Conservation (phyloP, 2,113 vertebrate species). For the Rostratula benghalensis region DNA sequence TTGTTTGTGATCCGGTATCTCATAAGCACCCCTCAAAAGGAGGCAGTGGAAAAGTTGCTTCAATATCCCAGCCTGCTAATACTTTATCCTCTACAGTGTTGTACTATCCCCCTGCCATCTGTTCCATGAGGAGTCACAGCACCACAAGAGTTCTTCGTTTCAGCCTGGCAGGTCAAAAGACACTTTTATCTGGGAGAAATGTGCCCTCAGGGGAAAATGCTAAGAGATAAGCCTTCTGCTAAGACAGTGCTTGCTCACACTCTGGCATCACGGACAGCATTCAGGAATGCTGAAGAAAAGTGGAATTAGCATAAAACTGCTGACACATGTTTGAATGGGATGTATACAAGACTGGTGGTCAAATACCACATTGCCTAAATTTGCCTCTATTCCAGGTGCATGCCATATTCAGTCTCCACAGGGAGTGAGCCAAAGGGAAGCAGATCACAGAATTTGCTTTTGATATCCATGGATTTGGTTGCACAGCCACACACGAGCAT, state of each 20-base stretch:
- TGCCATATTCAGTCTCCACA: neutral
- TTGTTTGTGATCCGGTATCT: neutral
- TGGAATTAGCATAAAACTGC: neutral
- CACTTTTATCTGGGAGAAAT: constrained; percentile 13
- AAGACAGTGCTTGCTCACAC: neutral
- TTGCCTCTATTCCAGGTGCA: neutral
- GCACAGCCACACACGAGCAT: neutral
- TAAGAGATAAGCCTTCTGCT: constrained; percentile 21
- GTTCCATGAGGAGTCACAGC: neutral
- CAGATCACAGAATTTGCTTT: neutral
- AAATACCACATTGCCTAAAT: neutral
- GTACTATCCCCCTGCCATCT: constrained; percentile 16
- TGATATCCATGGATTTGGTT: neutral
- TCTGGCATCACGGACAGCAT: neutral
- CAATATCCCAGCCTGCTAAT: neutral
- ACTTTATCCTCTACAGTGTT: neutral
- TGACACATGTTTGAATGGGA: neutral
- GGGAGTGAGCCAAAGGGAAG: neutral
- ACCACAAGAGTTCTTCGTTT: neutral
- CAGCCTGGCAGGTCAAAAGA: constrained; percentile 5
- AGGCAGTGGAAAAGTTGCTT: neutral
- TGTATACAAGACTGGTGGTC: neutral
- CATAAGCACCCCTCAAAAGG: neutral
- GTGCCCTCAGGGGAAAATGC: neutral
- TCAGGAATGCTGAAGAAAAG: neutral